These are phyloP conservation scores for Acrobeloides nanus DNA, from an alignment of 2,888 invertebrate genomes.

Conservation along the genomic window DNA sequence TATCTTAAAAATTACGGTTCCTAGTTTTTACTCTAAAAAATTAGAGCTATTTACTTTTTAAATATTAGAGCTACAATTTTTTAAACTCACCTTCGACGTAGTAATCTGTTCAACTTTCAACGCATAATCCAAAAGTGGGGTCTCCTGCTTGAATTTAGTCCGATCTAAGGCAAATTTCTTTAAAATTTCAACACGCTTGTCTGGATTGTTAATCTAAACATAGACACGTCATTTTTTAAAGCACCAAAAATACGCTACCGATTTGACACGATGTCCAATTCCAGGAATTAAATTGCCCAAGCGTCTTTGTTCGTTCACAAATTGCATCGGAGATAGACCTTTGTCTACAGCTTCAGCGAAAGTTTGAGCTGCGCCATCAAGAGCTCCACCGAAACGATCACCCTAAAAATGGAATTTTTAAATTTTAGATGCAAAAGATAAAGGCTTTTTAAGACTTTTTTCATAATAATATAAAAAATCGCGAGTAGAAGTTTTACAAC, in stretches of 20 bases:
- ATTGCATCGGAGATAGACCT: conserved; percentile 75
- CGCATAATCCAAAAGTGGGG: conserved; percentile 88
- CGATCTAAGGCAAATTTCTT: conserved; percentile 84
- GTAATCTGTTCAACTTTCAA: conserved; percentile 97
- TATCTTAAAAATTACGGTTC: too few relatives aligned
- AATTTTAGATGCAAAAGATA: neutral
- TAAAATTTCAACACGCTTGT: conserved; percentile 90
- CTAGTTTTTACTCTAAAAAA: conserved; percentile 6
- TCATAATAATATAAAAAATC: conserved; percentile 13
- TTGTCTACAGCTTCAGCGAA: conserved; percentile 93
- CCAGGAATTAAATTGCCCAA: conserved; percentile 98
- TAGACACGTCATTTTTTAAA: conserved; percentile 1
- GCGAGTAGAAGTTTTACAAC: neutral
- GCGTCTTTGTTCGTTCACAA: conserved; percentile 93
- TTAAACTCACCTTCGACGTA: conserved; percentile 69
- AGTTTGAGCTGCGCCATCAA: conserved; percentile 93
- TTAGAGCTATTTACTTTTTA: neutral
- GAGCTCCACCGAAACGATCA: conserved; percentile 93
- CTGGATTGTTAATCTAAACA: conserved; percentile 85
- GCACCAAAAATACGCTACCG: conserved; percentile 56
- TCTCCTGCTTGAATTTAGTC: conserved; percentile 69
- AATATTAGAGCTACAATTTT: neutral
- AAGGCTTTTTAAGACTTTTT: neutral
- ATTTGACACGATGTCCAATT: conserved; percentile 81
- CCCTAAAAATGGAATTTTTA: conserved; percentile 62